Conservation (phyloP, 2,113 vertebrate species). For the Oryzias javanicus region DNA sequence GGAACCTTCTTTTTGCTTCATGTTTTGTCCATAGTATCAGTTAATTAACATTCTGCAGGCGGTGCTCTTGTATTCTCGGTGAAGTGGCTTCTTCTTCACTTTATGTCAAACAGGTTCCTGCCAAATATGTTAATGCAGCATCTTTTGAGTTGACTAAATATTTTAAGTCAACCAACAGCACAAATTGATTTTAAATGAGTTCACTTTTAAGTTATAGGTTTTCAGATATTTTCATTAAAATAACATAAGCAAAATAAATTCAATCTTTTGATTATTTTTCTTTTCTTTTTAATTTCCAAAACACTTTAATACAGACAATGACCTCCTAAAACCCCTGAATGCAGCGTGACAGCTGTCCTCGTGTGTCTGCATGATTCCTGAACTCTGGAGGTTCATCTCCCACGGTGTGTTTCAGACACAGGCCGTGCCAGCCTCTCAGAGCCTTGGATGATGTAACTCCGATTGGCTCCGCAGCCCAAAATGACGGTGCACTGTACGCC, state of each 20-base stretch:
- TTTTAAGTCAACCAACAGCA: too few species aligned
- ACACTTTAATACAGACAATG: too few species aligned
- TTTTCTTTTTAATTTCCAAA: too few species aligned
- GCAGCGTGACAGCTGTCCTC: not conserved
- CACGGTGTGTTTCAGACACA: constrained; percentile 61
- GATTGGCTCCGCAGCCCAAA: constrained; percentile 57
- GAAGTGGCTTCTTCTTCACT: constrained; percentile 17
- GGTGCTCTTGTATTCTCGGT: constrained; percentile 19
- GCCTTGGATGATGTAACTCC: constrained; percentile 65
- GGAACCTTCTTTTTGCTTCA: not conserved
- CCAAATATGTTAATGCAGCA: constrained; percentile 33
- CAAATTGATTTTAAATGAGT: too few species aligned
- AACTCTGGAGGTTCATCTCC: constrained; percentile 35
- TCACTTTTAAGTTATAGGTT: too few species aligned
- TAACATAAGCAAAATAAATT: too few species aligned
- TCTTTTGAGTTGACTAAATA: not conserved
- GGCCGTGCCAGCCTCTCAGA: constrained; percentile 75
- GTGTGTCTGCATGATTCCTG: constrained; percentile 11
- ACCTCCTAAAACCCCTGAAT: not conserved
- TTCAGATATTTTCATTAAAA: too few species aligned
- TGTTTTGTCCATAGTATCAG: not conserved
- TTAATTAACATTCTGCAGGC: constrained; percentile 38
- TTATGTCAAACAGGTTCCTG: constrained; percentile 16
- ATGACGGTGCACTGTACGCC: constrained; percentile 54
- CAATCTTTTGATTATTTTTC: too few species aligned